phyloP scores from a whole-genome alignment of 1,140 invertebrate genomes.

The Littorina saxatilis region DNA sequence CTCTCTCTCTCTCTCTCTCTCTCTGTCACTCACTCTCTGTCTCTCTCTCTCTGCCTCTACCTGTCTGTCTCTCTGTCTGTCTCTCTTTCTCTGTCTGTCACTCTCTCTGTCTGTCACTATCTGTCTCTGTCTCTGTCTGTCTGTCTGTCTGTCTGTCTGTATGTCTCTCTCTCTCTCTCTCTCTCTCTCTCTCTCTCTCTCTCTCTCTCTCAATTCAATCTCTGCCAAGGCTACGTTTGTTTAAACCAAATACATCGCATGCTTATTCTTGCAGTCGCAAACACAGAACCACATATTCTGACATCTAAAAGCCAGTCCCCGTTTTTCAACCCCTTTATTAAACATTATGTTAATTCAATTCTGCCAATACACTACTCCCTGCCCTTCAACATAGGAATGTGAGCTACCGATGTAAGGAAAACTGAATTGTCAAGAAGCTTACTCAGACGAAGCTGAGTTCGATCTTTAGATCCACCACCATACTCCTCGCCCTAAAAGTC shows the following conservation, averaged over 20 bases:
- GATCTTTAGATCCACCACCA: too few relatives aligned
- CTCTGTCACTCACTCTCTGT: neutral
- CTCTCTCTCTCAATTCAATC: neutral
- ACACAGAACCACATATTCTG: neutral
- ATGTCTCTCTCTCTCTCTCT: conserved; percentile 21
- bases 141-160: neutral
- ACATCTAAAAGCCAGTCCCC: too few relatives aligned
- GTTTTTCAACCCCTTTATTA: too few relatives aligned
- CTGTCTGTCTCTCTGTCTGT: neutral
- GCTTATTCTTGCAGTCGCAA: too few relatives aligned
- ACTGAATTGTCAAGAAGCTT: too few relatives aligned
- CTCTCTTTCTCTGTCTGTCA: conserved; percentile 20
- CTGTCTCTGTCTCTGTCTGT: neutral
- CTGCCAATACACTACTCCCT: too few relatives aligned
- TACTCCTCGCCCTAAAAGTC: too few relatives aligned
- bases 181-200: neutral
- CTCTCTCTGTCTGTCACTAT: neutral
- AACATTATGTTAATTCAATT: too few relatives aligned
- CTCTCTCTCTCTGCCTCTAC: neutral
- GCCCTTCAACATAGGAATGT: too few relatives aligned
- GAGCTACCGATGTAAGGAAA: too few relatives aligned
- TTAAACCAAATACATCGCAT: too few relatives aligned
- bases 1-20: conserved; percentile 1
- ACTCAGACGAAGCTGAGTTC: too few relatives aligned
- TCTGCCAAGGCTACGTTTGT: neutral